Evolutionary conservation across 2,113 vertebrate genomes (phyloP), one percentile per base, ranked within the genome.

Genomic region (Melozone crissalis): DNA sequence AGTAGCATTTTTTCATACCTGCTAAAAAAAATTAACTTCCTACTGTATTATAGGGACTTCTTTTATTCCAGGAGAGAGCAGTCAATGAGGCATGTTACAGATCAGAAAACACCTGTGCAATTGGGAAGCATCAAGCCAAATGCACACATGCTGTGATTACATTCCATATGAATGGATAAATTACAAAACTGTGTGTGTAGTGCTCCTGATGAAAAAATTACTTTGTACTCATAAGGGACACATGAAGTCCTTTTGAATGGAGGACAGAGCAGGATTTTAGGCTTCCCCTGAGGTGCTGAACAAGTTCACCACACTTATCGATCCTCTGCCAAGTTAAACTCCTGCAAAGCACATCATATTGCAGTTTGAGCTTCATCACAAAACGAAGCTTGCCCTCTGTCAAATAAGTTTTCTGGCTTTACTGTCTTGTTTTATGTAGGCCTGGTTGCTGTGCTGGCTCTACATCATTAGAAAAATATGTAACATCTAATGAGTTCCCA

Each of bases 401-500:
- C 43, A 94, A 94, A 58, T 74, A 93, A 96, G 28, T 67, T 67
- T 92, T 93, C 59, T 90, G 58, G 37, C 43, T 88, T 78, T 72
- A 33, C 30, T 15, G 11, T 79, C 57, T 95, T 90, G 24, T 91
- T 96, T 89, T 59, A 84, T 95, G 68, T 85, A 99, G 99, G 91
- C 99, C 99, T 33, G 99, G 99, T 67, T 99, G 98, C 93, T 99
- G 99, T 84, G 99, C 99, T 31, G 98, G 98, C 47, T 98, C 98
- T 37, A 89, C 98, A 12, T 98, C 98, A 20, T 97, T 98, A 97
- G 99, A 99, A 97, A 98, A 98, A 94, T 99, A 99, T 69, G 96
- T 98, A 90, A 98, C 98, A 23, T 99, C 99, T 97, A 99, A 98
- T 7, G 99, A 99, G 97, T 99, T 99, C 94, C 99, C 99, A 0